Conservation (phyloP, 2,888 invertebrate species). For the Tineola bisselliella region DNA sequence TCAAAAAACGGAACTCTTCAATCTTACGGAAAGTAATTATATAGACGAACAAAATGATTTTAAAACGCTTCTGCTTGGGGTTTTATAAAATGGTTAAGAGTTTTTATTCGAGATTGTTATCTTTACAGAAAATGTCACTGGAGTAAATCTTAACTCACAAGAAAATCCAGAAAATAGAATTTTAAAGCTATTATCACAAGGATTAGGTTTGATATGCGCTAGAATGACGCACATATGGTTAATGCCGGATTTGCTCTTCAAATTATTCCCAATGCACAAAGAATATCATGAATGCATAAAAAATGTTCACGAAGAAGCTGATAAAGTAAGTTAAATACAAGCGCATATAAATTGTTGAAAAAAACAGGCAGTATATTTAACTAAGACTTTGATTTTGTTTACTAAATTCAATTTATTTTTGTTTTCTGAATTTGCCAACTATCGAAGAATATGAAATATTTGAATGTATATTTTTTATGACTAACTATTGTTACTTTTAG, state of each 20-base stretch:
- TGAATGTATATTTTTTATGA: too few species aligned
- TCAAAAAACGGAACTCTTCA: too few species aligned
- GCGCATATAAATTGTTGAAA: too few species aligned
- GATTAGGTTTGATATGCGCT: constrained; percentile 37
- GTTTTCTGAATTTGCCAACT: too few species aligned
- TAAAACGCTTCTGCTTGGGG: too few species aligned
- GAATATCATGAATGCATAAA: constrained; percentile 59
- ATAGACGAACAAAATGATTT: too few species aligned
- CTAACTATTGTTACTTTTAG: background rate
- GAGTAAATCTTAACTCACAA: constrained; percentile 48
- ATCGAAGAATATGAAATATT: too few species aligned
- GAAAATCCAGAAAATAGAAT: constrained; percentile 37
- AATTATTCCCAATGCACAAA: constrained; percentile 55
- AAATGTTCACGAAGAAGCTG: constrained; percentile 69
- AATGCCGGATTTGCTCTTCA: constrained; percentile 67
- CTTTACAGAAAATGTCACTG: constrained; percentile 45
- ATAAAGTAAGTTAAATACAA: constrained; percentile 38
- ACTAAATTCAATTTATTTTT: too few species aligned
- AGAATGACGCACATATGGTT: constrained; percentile 57
- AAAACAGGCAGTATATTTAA: too few species aligned
- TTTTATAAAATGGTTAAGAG: background rate
- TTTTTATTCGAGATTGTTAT: constrained; percentile 9
- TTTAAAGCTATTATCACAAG: constrained; percentile 31
- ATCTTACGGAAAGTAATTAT: too few species aligned
- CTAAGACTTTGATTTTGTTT: too few species aligned